Conservation (phyloP, 2,113 vertebrate genomes). For the Ammospiza nelsoni region DNA sequence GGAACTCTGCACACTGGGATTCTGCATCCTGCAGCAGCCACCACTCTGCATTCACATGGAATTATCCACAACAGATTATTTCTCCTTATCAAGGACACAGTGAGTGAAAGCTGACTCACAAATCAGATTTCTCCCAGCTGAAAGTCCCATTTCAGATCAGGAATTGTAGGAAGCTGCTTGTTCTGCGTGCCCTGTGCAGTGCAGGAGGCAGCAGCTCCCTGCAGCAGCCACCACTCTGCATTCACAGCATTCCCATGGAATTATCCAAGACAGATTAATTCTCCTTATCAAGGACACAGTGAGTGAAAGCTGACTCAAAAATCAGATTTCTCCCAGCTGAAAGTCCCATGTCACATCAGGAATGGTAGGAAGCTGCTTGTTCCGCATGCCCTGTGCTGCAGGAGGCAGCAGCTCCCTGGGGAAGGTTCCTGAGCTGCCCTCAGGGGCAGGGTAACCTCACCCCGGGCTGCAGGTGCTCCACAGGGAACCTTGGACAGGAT, state of each 20-base stretch:
- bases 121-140: not conserved
- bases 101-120: not conserved
- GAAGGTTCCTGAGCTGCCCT: fast-evolving
- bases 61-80: fast-evolving
- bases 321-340: not conserved
- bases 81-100: not conserved
- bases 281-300: fast-evolving
- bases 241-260: not conserved
- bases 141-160: fast-evolving
- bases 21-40: not conserved
- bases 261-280: too few species aligned
- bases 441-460: fast-evolving
- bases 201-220: not conserved
- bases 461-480: not conserved
- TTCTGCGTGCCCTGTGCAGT: fast-evolving
- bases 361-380: fast-evolving
- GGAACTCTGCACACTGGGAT: fast-evolving
- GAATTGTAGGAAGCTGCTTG: fast-evolving
- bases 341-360: too few species aligned
- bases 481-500: fast-evolving
- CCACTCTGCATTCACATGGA: fast-evolving
- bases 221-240: not conserved
- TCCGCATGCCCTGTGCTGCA: fast-evolving
- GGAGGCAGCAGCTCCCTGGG: not conserved
- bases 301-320: not conserved